Percentiles rank a stretch among this genome's conserved stretches.
Conservation (phyloP, 2,113 vertebrate species). For the Symphodus melops region DNA sequence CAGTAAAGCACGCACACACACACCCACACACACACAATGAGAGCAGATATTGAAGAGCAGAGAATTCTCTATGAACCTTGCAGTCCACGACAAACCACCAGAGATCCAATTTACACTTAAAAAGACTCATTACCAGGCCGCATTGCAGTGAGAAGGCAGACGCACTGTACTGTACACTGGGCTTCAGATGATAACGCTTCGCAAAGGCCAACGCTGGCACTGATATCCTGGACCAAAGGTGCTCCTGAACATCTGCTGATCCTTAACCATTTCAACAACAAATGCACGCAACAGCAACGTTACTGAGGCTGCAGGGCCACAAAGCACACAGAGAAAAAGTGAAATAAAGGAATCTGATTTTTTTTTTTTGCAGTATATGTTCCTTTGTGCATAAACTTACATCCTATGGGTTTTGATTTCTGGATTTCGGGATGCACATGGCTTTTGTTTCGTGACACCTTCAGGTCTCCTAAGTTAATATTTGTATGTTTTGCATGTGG, state of each 20-base stretch:
- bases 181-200: slow-evolving; percentile 9
- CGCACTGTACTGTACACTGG: background rate
- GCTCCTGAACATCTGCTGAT: slow-evolving; percentile 7
- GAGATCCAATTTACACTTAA: slow-evolving; percentile 64
- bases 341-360: too few species aligned
- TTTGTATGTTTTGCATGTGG: background rate
- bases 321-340: background rate
- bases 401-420: too few species aligned
- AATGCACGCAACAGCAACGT: background rate
- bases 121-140: slow-evolving; percentile 55
- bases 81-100: slow-evolving; percentile 47
- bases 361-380: too few species aligned
- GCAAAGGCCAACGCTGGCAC: background rate
- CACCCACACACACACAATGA: slow-evolving; percentile 23
- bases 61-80: slow-evolving; percentile 50
- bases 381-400: too few species aligned
- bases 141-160: slow-evolving; percentile 25
- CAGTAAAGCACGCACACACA: slow-evolving; percentile 8
- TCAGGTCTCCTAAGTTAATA: too few species aligned
- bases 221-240: background rate
- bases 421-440: too few species aligned
- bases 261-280: background rate
- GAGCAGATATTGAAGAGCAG: slow-evolving; percentile 29
- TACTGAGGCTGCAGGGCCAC: background rate
- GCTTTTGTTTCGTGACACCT: too few species aligned